Conservation (phyloP, 2,113 vertebrate species). For the Ptyas mucosa region DNA sequence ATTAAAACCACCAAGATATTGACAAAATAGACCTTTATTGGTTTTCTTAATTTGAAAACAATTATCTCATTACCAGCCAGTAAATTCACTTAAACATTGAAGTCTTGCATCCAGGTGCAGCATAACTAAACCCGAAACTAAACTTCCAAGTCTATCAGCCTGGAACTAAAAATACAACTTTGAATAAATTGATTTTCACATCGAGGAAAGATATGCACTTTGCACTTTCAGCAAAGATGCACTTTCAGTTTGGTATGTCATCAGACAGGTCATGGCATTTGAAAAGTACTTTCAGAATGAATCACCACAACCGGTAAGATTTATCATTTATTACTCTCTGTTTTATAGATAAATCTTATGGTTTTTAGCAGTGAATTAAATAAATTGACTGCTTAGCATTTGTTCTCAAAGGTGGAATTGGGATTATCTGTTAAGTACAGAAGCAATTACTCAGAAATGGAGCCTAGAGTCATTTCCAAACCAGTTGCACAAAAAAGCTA, state of each 20-base stretch:
- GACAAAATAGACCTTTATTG: not conserved
- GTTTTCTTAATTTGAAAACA: not conserved
- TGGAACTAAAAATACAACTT: not conserved
- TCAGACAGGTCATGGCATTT: not conserved
- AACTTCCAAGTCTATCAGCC: not conserved
- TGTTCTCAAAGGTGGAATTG: too few species aligned
- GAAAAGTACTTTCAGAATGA: not conserved
- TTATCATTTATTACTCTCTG: not conserved
- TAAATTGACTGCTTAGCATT: not conserved
- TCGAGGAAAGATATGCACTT: not conserved
- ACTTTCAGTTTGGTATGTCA: not conserved
- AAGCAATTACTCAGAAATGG: not conserved
- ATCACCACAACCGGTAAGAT: not conserved
- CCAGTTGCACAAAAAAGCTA: not conserved
- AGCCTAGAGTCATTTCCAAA: not conserved
- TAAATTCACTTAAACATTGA: not conserved
- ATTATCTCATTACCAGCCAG: not conserved
- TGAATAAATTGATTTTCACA: not conserved
- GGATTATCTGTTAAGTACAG: not conserved
- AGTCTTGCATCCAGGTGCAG: not conserved
- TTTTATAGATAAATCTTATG: not conserved
- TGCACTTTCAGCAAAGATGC: not conserved
- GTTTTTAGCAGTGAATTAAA: not conserved
- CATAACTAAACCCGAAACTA: not conserved
- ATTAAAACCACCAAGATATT: not conserved